Percentiles rank a stretch among this genome's conserved stretches.
phyloP scores from a whole-genome alignment of 2,797 vertebrate species.

The Siniperca obscura region DNA sequence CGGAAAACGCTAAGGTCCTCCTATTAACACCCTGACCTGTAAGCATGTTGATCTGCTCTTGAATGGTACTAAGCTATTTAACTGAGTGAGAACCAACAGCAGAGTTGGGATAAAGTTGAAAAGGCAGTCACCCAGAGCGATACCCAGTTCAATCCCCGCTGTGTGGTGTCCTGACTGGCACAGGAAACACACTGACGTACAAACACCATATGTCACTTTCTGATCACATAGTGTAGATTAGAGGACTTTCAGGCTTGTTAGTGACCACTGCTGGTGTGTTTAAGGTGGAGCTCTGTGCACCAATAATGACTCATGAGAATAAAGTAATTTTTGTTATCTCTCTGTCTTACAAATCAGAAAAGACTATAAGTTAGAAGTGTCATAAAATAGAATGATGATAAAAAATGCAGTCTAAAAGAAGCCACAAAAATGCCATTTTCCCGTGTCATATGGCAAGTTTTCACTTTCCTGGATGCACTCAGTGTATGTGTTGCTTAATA shows the following conservation, averaged over 20 bases:
- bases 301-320: neutral
- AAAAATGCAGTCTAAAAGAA: neutral
- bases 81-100: conserved; percentile 45
- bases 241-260: conserved; percentile 29
- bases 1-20: conserved; percentile 63
- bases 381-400: neutral
- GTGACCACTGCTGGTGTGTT: conserved; percentile 58
- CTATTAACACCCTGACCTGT: conserved; percentile 75
- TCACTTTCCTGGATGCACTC: neutral
- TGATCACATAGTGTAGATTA: conserved; percentile 60
- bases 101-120: conserved; percentile 54
- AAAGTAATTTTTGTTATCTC: neutral
- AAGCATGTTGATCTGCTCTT: conserved; percentile 74
- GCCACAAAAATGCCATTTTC: neutral
- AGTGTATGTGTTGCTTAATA: neutral
- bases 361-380: neutral
- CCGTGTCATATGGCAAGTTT: neutral
- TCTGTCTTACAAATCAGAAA: neutral
- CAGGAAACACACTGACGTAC: conserved; percentile 47
- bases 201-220: conserved; percentile 77
- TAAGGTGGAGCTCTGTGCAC: conserved; percentile 4
- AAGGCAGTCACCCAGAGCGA: conserved; percentile 42
- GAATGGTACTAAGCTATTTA: conserved; percentile 73
- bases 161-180: conserved; percentile 61
- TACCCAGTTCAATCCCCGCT: conserved; percentile 55